Evolutionary conservation across 2,113 vertebrate species (phyloP), one percentile per base, ranked within the genome.

Genomic region (Otus sunia): DNA sequence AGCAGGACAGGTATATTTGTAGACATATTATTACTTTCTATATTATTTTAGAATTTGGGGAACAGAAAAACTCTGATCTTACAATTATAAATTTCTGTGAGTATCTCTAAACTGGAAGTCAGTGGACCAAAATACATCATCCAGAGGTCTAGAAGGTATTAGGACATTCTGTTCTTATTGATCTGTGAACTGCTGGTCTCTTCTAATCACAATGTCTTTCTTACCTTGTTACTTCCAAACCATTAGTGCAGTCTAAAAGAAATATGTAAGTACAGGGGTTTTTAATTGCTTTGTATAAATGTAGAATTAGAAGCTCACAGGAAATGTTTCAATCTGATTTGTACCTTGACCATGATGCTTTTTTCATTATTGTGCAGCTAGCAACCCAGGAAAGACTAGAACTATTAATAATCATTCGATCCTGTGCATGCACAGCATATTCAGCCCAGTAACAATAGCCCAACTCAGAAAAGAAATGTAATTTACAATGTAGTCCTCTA

Each of bases 231-330:
- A 85, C 92, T 73, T 94, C 93, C 64, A 89, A 96, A 84, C 87
- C 64, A 58, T 95, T 94, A 82, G 75, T 59, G 68, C 59, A 86
- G 71, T 88, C 83, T 81, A 86, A 93, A 96, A 97, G 91, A 96
- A 79, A 84, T 91, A 85, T 53, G 34, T 72, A 85, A 83, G 32
- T 39, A 72, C 53, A 71, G 39, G 29, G n/a, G 3, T 10, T 73
- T 93, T 90, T 95, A 96, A 95, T 96, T 96, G 90, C 90, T 94
- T 76, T n/a, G 59, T 85, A n/a, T 80, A 90, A 84, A 91, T 93
- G 77, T 88, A 68, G 78, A 88, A 87, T 68, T 84, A 92, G 92
- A 94, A 94, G 52, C 79, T 96, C 96, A 91, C 66, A 76, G 79
- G 76, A 94, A 88, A 90, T 76, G 17, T 84, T 96, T 93, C 66